Evolutionary conservation across 2,888 invertebrate species (phyloP), one percentile per base, ranked within the genome.

Genomic region (Timema podura): DNA sequence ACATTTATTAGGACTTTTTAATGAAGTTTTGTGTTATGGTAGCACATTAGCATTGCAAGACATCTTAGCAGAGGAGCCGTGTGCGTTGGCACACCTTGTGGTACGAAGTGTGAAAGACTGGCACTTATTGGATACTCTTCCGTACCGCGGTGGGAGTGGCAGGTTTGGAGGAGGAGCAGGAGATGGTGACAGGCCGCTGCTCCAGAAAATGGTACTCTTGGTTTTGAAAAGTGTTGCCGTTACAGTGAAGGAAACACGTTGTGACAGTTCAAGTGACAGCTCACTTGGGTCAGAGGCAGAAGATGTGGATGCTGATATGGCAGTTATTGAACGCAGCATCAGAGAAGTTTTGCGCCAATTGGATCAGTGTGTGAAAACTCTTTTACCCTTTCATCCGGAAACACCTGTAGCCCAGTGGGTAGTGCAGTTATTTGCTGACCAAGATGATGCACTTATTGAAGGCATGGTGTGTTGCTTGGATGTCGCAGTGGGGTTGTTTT

Each of bases 381-480:
- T 90, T 70, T 82, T 93, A 75, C 92, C 93, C 73, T 95, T 92
- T 79, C 93, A 94, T 81, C 95, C 95, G 0, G 93, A 93, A 79
- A 92, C 92, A 74, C 90, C 92, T 30, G 88, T 95, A 75, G 92
- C 93, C 0, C 93, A 94, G 82, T 92, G 95, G 86, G 85, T 95
- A 67, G 91, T 95, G 71, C 92, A 92, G 80, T 83, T 95, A 70
- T 95, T 95, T 78, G 91, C 91, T 76, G 94, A 95, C 81, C 95
- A 95, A 80, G 95, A 95, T 78, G 95, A 95, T 81, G 93, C 92
- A 77, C 82, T 95, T 76, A 92, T 95, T 71, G 95, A 95, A 83
- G 91, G 93, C 5, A 94, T 95, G 94, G 92, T 95, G 8, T 95
- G 95, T 80, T 92, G 93, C 51, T 81, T 95, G 66, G 95, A 95